Percentiles rank a stretch among this genome's conserved stretches.
Conservation (phyloP, 2,113 vertebrate genomes). For the Lycaon pictus region DNA sequence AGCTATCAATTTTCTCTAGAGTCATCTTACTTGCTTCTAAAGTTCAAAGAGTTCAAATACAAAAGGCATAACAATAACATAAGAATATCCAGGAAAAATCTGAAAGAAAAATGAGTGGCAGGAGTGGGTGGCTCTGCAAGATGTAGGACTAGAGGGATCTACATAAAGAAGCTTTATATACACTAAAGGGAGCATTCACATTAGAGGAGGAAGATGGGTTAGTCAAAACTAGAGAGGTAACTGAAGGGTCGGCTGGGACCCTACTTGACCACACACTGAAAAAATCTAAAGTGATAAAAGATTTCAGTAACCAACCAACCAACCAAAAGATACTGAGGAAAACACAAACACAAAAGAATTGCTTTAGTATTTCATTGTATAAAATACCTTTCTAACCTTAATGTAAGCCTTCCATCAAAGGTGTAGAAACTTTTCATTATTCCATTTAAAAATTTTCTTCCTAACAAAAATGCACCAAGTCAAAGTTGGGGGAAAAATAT, state of each 20-base stretch:
- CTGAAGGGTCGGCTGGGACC: background rate
- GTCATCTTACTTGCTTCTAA: background rate
- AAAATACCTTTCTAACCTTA: background rate
- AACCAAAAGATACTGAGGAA: background rate
- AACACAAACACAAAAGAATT: background rate
- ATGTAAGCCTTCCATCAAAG: slow-evolving; percentile 12
- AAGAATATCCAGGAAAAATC: background rate
- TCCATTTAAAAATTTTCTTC: slow-evolving; percentile 12
- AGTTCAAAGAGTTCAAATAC: too few relatives aligned
- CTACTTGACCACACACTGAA: background rate
- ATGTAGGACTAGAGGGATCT: background rate
- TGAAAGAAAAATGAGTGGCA: background rate
- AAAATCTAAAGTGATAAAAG: background rate
- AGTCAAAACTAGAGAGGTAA: background rate
- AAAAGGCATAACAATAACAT: background rate
- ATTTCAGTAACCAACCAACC: background rate
- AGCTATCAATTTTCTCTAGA: background rate
- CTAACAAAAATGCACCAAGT: background rate
- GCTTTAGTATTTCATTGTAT: background rate
- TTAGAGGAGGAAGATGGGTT: background rate
- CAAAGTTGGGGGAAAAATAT: background rate
- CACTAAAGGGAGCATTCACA: background rate
- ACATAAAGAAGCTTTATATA: background rate
- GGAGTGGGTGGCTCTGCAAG: background rate
- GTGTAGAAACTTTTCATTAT: background rate